Evolutionary conservation across 2,797 vertebrate genomes (phyloP).

Genomic region (Smutsia temminckii): DNA sequence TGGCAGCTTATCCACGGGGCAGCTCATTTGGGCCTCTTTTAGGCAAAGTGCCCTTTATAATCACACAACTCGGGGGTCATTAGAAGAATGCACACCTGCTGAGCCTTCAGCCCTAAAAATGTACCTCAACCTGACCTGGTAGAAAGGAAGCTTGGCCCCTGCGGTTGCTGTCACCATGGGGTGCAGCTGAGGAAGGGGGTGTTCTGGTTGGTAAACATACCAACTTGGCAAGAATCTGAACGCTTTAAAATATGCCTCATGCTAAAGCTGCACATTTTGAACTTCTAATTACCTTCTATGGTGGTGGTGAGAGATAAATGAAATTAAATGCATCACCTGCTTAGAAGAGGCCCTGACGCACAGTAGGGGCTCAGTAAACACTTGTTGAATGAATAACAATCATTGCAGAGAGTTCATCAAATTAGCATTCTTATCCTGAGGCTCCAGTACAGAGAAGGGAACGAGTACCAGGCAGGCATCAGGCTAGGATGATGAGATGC

Average conservation of each 20-base stretch:
- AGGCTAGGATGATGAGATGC: neutral
- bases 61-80: neutral
- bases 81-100: neutral
- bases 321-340: neutral
- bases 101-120: neutral
- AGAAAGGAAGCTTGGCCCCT: neutral
- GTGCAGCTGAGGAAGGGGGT: neutral
- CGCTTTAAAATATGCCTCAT: slow-evolving; percentile 9
- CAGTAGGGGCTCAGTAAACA: neutral
- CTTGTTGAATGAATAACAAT: neutral
- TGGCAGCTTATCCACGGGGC: neutral
- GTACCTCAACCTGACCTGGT: neutral
- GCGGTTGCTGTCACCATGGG: rapidly evolving
- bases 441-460: neutral
- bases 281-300: neutral
- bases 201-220: neutral
- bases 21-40: neutral
- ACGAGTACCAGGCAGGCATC: neutral
- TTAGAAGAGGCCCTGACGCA: neutral
- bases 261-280: neutral
- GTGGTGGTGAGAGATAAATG: neutral
- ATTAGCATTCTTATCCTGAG: neutral
- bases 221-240: neutral
- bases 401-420: neutral
- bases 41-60: slow-evolving; percentile 9